Conservation (phyloP, 2,888 invertebrate genomes). For the Campopleginae sp. region DNA sequence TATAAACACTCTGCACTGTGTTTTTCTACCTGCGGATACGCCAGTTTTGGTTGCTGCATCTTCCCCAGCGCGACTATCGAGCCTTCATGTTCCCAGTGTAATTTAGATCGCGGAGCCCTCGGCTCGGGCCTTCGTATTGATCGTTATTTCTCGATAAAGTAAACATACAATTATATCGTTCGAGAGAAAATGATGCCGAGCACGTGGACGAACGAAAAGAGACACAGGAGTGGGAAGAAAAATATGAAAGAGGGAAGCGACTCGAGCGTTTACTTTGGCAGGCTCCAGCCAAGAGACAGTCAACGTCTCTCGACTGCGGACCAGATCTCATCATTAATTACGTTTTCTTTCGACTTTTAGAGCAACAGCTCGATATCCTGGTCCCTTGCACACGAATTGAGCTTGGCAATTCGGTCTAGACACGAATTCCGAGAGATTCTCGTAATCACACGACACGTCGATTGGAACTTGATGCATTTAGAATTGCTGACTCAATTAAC, state of each 20-base stretch:
- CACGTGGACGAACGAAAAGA: slow-evolving; percentile 13
- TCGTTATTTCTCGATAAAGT: slow-evolving; percentile 72
- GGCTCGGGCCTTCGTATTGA: slow-evolving; percentile 60
- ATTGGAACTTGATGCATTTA: slow-evolving; percentile 53
- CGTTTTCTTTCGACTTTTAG: background rate
- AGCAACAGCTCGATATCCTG: background rate
- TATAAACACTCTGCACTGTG: slow-evolving; percentile 10
- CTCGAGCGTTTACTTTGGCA: background rate
- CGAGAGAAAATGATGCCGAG: slow-evolving; percentile 11
- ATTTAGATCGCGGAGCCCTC: slow-evolving; percentile 69
- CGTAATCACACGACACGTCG: background rate
- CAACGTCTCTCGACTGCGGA: background rate
- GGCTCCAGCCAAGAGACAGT: background rate
- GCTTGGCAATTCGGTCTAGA: background rate
- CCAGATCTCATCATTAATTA: background rate
- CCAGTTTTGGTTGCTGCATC: slow-evolving; percentile 26
- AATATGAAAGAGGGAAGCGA: background rate
- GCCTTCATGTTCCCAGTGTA: slow-evolving; percentile 62
- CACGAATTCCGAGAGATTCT: slow-evolving; percentile 1
- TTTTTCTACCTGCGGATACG: slow-evolving; percentile 42
- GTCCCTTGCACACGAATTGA: background rate
- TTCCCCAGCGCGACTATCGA: slow-evolving; percentile 9
- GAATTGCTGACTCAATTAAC: slow-evolving; percentile 39
- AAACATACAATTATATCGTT: slow-evolving; percentile 73
- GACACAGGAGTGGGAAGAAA: slow-evolving; percentile 7